Base-by-base conservation (phyloP, 1,140 invertebrate genomes). In the Ceratina japonica region DNA sequence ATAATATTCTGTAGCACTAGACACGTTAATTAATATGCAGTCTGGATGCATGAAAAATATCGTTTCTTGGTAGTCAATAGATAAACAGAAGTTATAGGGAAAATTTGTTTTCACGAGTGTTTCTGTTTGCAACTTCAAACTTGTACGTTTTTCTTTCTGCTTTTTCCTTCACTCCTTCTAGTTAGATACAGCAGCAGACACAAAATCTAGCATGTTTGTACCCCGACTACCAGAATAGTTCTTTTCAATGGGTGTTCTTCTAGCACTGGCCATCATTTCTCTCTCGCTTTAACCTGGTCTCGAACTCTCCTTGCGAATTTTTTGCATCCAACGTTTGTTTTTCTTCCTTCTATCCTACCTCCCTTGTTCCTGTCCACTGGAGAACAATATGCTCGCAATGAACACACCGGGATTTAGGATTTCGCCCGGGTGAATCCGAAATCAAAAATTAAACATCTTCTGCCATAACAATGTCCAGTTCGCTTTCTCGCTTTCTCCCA, bases 401-500 rank as follows among this genome's bases (percentile, higher is more conserved):
- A 15, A 44, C 20, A 20, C n/a, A n/a, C 49, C 15, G 16, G 22
- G 15, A 52, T 37, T 44, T 63, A 10, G 44, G 10, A 16, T 7
- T 18, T 63, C 68, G 27, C 0, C n/a, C 15, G 49, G 12, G 20
- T 20, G 20, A 37, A 44, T 54, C 22, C 20, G 44, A 71, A 71
- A 10, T 77, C 54, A 63, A 77, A 62, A 71, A 71, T 71, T 58
- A 63, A 71, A 68, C 8, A 49, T 63, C 49, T 31, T 24, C n/a
- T 5, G 5, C 12, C 7, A 2, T 37, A 22, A 69, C 13, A 44
- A 37, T 10, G 31, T 1, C 22, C 65, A 3, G 2, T 10, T n/a
- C n/a, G 12, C 0, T 20, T 22, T 54, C 18, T 8, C n/a, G 8
- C 4, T 16, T 18, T 24, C 65, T 49, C 63, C 24, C 20, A 37